Evolutionary conservation across 2,797 vertebrate species (phyloP), one percentile per base, ranked within the genome.

Genomic region (Miichthys miiuy): DNA sequence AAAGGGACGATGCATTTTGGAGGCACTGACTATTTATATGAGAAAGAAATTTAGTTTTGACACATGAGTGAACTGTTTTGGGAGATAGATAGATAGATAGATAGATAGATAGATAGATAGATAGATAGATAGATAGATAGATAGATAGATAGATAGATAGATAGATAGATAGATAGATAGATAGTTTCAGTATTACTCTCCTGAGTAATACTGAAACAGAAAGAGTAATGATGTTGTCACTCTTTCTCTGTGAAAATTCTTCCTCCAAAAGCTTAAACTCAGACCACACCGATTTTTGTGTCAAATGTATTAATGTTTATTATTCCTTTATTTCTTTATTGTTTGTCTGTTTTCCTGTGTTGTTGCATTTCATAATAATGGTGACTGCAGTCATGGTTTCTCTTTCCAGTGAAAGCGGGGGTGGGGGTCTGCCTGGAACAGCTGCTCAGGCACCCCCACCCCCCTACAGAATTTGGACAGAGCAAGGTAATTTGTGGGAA

Each of bases 201-300:
- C 67, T 79, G 68, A 86, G 83, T 89, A 79, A 92, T 81, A 84
- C 58, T 89, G 91, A 90, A 87, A 89, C 50, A 21, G 64, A 83
- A 87, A 80, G 21, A 21, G 7, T 16, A 6, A 30, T n/a, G 3
- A 56, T 20, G 23, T 58, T n/a, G 25, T 62, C 9, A 20, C 1
- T 42, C 38, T 54, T 27, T 54, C 46, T 38, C 6, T 70, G 18
- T 20, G 13, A 30, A 1, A 0, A 30, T 52, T 67, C 16, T 67
- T 27, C 47, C 18, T 47, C 13, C 17, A 16, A 70, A 64, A 48
- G 25, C 48, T 41, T 48, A 1, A 23, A 25, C 48, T 50, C n/a
- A 61, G 9, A 23, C 14, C 18, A 9, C 12, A 64, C 8, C 51
- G 3, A 18, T 44, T 50, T 20, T 16, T 30, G 30, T 30, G 30